phyloP scores from a whole-genome alignment of 2,797 vertebrate species.

The Perodicticus potto region DNA sequence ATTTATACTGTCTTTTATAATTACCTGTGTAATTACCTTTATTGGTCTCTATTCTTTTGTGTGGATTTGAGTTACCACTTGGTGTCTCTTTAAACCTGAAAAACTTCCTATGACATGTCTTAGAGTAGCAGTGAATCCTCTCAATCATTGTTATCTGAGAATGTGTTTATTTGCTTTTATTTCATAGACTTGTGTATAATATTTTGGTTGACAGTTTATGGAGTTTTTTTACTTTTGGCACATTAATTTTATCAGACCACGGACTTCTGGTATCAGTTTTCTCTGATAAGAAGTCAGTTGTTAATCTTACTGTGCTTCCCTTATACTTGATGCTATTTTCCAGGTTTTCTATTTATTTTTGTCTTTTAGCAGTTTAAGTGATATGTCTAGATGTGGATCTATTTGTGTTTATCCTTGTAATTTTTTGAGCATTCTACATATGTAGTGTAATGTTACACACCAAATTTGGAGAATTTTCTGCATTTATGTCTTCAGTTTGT shows the following conservation, averaged over 20 bases:
- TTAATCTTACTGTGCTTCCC: neutral
- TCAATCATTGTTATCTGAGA: neutral
- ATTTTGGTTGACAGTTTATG: neutral
- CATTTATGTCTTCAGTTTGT: neutral
- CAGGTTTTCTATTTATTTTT: slow-evolving; percentile 20
- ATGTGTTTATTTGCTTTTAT: slow-evolving; percentile 41
- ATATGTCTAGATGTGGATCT: neutral
- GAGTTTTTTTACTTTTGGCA: neutral
- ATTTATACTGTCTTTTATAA: slow-evolving; percentile 10
- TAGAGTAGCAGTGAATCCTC: neutral
- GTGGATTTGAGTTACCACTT: neutral
- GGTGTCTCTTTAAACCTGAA: neutral
- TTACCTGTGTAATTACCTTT: neutral
- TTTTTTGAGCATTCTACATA: slow-evolving; percentile 6
- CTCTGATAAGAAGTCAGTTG: slow-evolving; percentile 17
- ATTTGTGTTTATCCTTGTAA: slow-evolving; percentile 8
- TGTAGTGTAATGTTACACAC: neutral
- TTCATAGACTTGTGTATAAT: slow-evolving; percentile 15
- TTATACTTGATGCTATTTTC: neutral
- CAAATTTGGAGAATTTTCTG: neutral
- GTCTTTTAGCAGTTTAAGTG: neutral
- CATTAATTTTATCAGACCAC: neutral
- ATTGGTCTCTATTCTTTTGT: neutral
- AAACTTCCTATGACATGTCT: slow-evolving; percentile 6
- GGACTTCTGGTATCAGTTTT: neutral